phyloP scores from a whole-genome alignment of 2,113 vertebrate species.

The Chaetodon trifascialis region DNA sequence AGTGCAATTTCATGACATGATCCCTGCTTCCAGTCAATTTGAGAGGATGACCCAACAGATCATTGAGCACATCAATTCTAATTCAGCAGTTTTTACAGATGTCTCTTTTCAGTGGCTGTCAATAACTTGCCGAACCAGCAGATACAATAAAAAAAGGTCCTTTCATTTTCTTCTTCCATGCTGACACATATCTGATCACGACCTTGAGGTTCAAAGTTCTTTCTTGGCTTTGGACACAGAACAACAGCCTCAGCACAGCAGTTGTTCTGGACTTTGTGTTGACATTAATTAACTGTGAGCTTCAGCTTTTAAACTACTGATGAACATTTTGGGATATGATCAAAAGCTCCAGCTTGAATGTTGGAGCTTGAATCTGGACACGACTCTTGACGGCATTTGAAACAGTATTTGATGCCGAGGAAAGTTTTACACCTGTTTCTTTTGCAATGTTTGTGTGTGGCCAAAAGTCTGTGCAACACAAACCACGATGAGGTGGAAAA shows the following conservation, averaged over 20 bases:
- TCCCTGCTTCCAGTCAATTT: not conserved
- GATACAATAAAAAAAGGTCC: too few species aligned
- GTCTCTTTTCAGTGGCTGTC: not conserved
- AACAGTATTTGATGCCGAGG: not conserved
- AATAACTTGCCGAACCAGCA: too few species aligned
- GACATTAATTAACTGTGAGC: not conserved
- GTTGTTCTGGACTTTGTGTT: not conserved
- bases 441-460: not conserved
- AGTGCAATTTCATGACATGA: not conserved
- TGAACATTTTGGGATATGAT: not conserved
- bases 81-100: not conserved
- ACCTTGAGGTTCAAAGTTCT: too few species aligned
- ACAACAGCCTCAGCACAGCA: too few species aligned
- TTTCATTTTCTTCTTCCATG: too few species aligned
- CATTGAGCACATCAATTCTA: not conserved
- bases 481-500: not conserved
- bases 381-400: not conserved
- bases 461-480: not conserved
- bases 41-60: too few species aligned
- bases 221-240: too few species aligned
- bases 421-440: not conserved
- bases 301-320: not conserved
- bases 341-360: not conserved
- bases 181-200: too few species aligned
- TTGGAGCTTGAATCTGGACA: not conserved